Base-by-base conservation (phyloP, 2,113 vertebrate genomes). In the Sturnira hondurensis region DNA sequence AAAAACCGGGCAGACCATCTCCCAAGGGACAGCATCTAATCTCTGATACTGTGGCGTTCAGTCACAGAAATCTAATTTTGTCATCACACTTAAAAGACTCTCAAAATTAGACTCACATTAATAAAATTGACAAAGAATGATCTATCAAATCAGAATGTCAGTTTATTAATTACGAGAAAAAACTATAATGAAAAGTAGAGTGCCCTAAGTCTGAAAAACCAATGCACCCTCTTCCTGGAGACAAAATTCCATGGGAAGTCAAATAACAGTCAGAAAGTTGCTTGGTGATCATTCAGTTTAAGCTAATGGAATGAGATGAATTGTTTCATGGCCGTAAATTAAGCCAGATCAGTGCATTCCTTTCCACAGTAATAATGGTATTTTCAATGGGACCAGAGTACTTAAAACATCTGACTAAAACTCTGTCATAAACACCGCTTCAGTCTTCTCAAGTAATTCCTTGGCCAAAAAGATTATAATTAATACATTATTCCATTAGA, bases 111-210 rank as follows among this genome's bases (percentile, higher is more conserved):
- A 94, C 7, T 84, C 61, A 95, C 15, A 88, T 58, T 61, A 74
- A 80, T 68, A 47, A 76, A 68, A 50, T n/a, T n/a, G 54, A 92
- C n/a, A 74, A 93, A 78, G 63, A 89, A 33, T 73, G 22, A 95
- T 43, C n/a, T 96, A 78, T 77, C 74, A 95, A 93, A 94, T 52
- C 26, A 85, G 71, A 87, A 93, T 56, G 56, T 26, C 61, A 89
- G 20, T 89, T 91, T 58, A 90, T n/a, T 68, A 50, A 56, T 38
- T 84, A 26, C 5, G 52, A 89, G 87, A 47, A 93, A 92, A 89
- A 97, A 87, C 52, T 43, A 31, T 31, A 83, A 65, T 26, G 33
- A 19, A 58, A 77, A 68, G 33, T 43, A 84, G 63, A 90, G 71
- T 28, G 89, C 5, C 68, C 28, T 61, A 81, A 71, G 8, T 63